Base-by-base conservation (phyloP, 2,113 vertebrate species). In the Phylloscopus trochiloides region DNA sequence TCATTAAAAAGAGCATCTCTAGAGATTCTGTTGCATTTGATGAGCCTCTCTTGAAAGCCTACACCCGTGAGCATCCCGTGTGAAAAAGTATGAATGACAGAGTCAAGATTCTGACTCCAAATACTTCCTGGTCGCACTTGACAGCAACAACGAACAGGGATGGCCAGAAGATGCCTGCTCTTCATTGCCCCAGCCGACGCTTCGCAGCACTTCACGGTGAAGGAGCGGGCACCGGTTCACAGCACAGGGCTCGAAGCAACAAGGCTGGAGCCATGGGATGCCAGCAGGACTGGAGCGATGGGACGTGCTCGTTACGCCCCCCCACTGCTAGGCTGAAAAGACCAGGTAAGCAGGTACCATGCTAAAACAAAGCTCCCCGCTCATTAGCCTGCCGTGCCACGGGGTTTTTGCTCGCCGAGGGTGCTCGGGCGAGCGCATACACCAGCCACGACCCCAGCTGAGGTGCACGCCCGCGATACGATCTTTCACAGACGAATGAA, bases 401-500 rank as follows among this genome's bases (percentile, higher is more conserved):
- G 4, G 20, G 10, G 55, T 2, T 31, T 18, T 14, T 12, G 10
- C 50, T 3, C 3, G 61, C 34, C 10, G 8, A 38, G 21, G 0
- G 28, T 6, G 12, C 5, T 28, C 10, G 12, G 14, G 14, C 2
- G 38, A 66, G 34, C 0, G 62, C 12, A 25, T 58, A 51, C 32
- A 11, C 4, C 34, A 8, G 13, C 59, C 82, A 11, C 52, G 73
- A 70, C 77, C 76, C 71, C 62, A 11, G 58, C 51, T 8, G 7
- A 48, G 68, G 57, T 9, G 58, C 55, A 15, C 3, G 50, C 77
- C 86, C 10, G 75, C 52, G 95, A 97, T 94, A 91, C 52, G 8
- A 94, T 96, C 94, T 83, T 91, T 31, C 34, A 31, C 86, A 22
- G 54, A 26, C 70, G 9, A 94, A 77, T 43, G 70, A 54, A 51